Conservation (phyloP, 2,888 invertebrate genomes). For the Leucophenga montana region DNA sequence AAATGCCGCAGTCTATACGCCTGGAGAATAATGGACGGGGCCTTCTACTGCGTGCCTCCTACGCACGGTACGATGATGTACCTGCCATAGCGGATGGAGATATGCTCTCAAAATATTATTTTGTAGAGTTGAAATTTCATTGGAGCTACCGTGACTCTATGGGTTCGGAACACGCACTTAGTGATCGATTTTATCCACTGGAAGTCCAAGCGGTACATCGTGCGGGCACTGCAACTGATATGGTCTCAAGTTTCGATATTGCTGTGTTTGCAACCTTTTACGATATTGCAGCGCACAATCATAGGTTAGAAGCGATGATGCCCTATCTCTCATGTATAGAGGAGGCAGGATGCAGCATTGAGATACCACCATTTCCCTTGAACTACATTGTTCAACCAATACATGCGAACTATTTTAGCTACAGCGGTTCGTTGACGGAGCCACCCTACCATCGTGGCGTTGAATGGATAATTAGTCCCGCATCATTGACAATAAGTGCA, state of each 20-base stretch:
- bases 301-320: conserved; percentile 75
- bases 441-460: conserved; percentile 77
- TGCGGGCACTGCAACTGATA: conserved; percentile 33
- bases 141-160: conserved; percentile 73
- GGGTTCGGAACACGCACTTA: conserved; percentile 78
- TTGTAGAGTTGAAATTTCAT: conserved; percentile 75
- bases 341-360: conserved; percentile 69
- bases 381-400: conserved; percentile 75
- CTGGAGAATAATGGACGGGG: conserved; percentile 75
- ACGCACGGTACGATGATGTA: neutral
- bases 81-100: conserved; percentile 70
- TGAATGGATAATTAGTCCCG: conserved; percentile 76
- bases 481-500: conserved; percentile 75
- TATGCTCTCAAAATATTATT: conserved; percentile 74
- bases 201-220: conserved; percentile 75
- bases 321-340: conserved; percentile 73
- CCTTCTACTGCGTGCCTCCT: conserved; percentile 62
- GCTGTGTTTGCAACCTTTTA: conserved; percentile 74
- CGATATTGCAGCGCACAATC: conserved; percentile 74
- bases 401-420: conserved; percentile 75
- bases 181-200: conserved; percentile 75
- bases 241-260: conserved; percentile 65
- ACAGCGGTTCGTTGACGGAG: conserved; percentile 76
- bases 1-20: conserved; percentile 73
- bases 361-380: conserved; percentile 75